Evolutionary conservation across 2,113 vertebrate genomes (phyloP).

Genomic region (Catharus fuscescens): DNA sequence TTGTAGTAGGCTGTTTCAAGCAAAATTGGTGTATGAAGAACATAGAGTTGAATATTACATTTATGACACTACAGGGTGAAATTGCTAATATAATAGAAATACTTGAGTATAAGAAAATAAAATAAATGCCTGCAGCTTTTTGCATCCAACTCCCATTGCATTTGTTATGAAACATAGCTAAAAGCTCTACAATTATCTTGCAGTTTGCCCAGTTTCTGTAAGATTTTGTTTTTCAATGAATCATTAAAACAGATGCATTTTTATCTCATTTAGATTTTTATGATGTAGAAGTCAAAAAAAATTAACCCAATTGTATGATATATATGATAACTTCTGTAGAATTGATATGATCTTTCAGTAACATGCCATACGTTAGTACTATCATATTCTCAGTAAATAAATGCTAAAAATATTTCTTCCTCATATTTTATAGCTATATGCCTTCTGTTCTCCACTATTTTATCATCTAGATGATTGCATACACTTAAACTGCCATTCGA

Average conservation of each 20-base stretch:
- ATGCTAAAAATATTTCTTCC: slow-evolving; percentile 25
- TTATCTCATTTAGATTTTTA: slow-evolving; percentile 33
- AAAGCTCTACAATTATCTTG: slow-evolving; percentile 14
- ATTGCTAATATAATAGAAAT: neutral
- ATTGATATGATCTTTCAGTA: neutral
- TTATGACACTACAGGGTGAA: slow-evolving; percentile 7
- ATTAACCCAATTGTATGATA: slow-evolving; percentile 24
- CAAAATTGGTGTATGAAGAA: neutral
- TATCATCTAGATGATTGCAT: neutral
- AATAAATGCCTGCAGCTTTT: neutral
- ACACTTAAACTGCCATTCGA: neutral
- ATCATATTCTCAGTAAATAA: neutral
- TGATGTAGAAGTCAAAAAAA: neutral
- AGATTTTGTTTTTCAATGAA: slow-evolving; percentile 22
- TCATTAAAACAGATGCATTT: slow-evolving; percentile 29
- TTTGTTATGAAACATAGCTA: slow-evolving; percentile 23
- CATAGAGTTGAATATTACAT: neutral
- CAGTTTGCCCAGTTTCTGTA: neutral
- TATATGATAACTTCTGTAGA: slow-evolving; percentile 4
- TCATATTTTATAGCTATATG: slow-evolving; percentile 31
- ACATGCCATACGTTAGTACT: neutral
- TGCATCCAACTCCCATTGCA: neutral
- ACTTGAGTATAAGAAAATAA: neutral
- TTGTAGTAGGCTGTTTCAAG: neutral
- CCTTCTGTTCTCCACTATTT: neutral